These are phyloP conservation scores for Sphaeramia orbicularis DNA, from an alignment of 2,797 vertebrate species.

Conservation along the genomic window DNA sequence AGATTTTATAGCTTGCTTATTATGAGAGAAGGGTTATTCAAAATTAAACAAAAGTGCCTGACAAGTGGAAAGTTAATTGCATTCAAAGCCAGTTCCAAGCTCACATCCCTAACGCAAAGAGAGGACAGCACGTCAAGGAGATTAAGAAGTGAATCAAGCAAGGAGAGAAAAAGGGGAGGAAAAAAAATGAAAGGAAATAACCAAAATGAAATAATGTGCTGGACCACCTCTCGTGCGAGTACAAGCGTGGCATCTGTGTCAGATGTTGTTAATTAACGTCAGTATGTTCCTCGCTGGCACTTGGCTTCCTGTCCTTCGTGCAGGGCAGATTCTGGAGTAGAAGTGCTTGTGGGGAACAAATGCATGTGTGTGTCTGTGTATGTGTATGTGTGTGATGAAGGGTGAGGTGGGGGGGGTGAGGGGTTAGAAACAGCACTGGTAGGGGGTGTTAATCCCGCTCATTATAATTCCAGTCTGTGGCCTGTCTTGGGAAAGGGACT, in stretches of 20 bases:
- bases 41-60: conserved; percentile 77
- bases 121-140: conserved; percentile 83
- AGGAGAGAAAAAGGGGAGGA: conserved; percentile 66
- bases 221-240: conserved; percentile 88
- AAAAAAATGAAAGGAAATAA: conserved; percentile 84
- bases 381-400: conserved; percentile 54
- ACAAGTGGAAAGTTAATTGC: conserved; percentile 80
- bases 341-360: conserved; percentile 72
- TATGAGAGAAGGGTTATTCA: conserved; percentile 71
- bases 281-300: conserved; percentile 87
- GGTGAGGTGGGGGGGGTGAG: conserved; percentile 48
- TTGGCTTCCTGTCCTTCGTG: conserved; percentile 84
- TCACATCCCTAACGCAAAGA: conserved; percentile 67
- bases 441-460: conserved; percentile 87
- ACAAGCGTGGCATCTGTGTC: conserved; percentile 89
- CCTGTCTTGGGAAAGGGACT: conserved; percentile 76
- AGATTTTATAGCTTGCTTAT: conserved; percentile 59
- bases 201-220: conserved; percentile 87
- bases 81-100: conserved; percentile 69
- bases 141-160: conserved; percentile 80
- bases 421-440: conserved; percentile 69
- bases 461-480: conserved; percentile 88
- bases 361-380: conserved; percentile 54
- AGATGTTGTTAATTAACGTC: conserved; percentile 91
- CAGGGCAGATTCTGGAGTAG: conserved; percentile 80